Evolutionary conservation across 35 echinoderm and acorn worm species (phyloP).

Genomic region (Chiridota heheva): DNA sequence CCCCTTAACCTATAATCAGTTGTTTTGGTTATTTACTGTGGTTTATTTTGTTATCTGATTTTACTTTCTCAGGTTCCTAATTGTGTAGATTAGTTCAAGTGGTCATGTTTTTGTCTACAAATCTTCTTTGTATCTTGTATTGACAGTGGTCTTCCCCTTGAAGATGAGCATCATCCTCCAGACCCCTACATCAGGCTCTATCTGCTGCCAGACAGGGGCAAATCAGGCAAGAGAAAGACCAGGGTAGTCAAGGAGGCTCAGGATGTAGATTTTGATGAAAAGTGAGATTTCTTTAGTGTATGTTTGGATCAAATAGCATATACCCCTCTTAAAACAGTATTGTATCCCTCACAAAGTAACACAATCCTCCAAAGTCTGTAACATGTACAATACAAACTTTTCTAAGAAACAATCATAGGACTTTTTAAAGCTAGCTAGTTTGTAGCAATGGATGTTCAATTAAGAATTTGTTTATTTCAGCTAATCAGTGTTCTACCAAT

Average conservation of each 20-base stretch:
- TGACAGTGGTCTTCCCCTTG: slow-evolving; percentile 23
- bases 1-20: too few species aligned
- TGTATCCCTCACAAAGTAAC: too few species aligned
- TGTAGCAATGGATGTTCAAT: background rate
- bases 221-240: slow-evolving; percentile 72
- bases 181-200: slow-evolving; percentile 86
- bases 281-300: slow-evolving; percentile 50
- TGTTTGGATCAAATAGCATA: background rate
- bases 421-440: background rate
- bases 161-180: slow-evolving; percentile 49
- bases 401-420: background rate
- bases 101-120: background rate
- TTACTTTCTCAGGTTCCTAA: too few species aligned
- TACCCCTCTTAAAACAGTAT: background rate
- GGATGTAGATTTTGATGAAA: slow-evolving; percentile 81
- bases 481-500: too few species aligned
- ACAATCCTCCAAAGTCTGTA: background rate
- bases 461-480: too few species aligned
- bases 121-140: background rate
- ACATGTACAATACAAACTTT: background rate
- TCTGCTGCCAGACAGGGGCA: slow-evolving; percentile 89
- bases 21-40: too few species aligned
- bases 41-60: too few species aligned
- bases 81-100: too few species aligned
- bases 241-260: slow-evolving; percentile 78